These are phyloP conservation scores for Apteryx mantelli DNA, from an alignment of 2,113 vertebrate genomes.

Conservation along the genomic window DNA sequence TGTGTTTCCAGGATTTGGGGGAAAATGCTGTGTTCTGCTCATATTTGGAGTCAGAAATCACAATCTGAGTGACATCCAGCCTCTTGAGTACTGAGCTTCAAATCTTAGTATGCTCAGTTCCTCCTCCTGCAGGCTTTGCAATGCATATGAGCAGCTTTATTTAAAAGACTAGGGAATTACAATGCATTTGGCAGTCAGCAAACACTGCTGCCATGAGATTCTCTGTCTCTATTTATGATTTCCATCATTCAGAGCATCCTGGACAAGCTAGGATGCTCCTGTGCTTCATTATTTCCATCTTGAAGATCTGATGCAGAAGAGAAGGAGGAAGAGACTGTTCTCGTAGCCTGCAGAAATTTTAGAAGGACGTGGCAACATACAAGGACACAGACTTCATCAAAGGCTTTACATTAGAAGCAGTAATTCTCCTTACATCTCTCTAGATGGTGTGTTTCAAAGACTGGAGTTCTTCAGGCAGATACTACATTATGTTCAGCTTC, in stretches of 20 bases:
- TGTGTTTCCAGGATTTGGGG: background rate
- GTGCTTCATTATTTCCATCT: background rate
- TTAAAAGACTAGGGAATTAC: constrained; percentile 33
- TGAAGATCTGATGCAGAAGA: background rate
- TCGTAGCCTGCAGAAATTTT: background rate
- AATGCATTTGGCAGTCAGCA: background rate
- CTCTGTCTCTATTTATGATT: background rate
- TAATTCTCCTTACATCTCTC: background rate
- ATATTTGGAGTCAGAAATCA: background rate
- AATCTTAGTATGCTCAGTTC: background rate
- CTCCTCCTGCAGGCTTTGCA: background rate
- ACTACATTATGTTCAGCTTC: background rate
- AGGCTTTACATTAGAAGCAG: background rate
- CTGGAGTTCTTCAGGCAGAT: background rate
- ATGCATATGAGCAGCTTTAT: background rate
- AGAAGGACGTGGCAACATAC: background rate
- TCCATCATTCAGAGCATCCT: background rate
- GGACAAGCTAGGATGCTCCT: background rate
- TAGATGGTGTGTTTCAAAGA: background rate
- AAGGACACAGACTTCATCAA: background rate
- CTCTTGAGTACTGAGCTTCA: background rate
- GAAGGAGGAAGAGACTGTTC: background rate
- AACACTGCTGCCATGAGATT: background rate
- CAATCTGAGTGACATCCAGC: background rate
- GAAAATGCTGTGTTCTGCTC: constrained; percentile 1